A percentile compares a stretch with the other conserved stretches of the same genome.
phyloP scores from a whole-genome alignment of 2,113 vertebrate species.

The Lates calcarifer region DNA sequence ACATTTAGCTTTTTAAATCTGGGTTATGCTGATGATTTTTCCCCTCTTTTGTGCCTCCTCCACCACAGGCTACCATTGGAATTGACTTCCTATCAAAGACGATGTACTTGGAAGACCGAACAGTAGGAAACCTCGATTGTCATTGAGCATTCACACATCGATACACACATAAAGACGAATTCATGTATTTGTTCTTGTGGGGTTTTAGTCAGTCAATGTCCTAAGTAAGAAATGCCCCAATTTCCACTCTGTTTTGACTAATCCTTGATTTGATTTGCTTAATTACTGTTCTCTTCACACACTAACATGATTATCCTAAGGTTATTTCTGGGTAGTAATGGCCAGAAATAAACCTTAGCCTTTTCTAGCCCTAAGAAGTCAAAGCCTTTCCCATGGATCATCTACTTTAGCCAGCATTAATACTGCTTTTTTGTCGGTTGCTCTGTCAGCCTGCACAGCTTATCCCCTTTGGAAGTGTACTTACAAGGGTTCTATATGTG shows the following conservation, averaged over 20 bases:
- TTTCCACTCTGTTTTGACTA: conserved; percentile 63
- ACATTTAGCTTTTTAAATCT: conserved; percentile 20
- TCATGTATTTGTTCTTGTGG: not conserved
- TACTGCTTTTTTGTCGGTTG: conserved; percentile 53
- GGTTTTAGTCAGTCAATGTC: conserved; percentile 30
- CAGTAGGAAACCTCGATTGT: conserved; percentile 74
- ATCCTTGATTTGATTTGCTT: conserved; percentile 75
- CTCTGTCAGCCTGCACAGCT: conserved; percentile 58
- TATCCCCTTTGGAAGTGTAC: conserved; percentile 49
- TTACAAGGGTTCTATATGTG: conserved; percentile 32
- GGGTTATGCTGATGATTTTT: conserved; percentile 16
- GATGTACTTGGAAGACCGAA: conserved; percentile 88
- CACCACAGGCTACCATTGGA: conserved; percentile 83
- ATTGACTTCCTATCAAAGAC: conserved; percentile 88
- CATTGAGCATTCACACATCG: conserved; percentile 18
- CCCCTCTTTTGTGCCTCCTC: conserved; percentile 39
- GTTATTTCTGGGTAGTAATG: conserved; percentile 67
- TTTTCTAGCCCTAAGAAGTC: conserved; percentile 56
- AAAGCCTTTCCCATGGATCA: conserved; percentile 56
- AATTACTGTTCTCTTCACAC: conserved; percentile 60
- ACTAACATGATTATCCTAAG: conserved; percentile 70
- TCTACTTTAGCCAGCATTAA: conserved; percentile 65
- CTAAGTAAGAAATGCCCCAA: conserved; percentile 34
- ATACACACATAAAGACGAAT: conserved; percentile 2
- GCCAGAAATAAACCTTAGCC: conserved; percentile 26